Conservation (phyloP, 1,140 invertebrate species). For the Bombus fervidus region DNA sequence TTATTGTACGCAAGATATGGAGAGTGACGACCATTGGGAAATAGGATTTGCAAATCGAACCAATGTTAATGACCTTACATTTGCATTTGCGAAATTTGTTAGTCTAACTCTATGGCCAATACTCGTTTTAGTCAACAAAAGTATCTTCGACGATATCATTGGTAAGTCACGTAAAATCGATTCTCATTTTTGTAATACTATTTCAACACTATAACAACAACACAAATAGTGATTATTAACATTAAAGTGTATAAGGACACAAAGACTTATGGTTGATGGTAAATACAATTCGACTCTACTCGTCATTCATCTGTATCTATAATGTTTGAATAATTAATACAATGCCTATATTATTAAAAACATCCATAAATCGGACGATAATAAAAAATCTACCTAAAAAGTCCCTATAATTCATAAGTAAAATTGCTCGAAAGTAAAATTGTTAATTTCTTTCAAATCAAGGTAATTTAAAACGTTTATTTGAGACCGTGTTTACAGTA, state of each 20-base stretch:
- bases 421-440: too few species aligned
- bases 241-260: background rate
- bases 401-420: too few species aligned
- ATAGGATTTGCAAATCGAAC: constrained; percentile 22
- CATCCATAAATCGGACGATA: too few species aligned
- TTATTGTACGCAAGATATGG: constrained; percentile 43
- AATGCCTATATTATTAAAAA: too few species aligned
- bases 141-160: background rate
- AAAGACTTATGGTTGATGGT: too few species aligned
- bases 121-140: background rate
- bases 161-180: background rate
- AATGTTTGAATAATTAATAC: too few species aligned
- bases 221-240: background rate
- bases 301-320: too few species aligned
- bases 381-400: too few species aligned
- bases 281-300: too few species aligned
- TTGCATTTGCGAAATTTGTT: background rate
- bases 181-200: background rate
- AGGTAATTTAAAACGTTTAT: too few species aligned
- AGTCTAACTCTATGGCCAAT: background rate
- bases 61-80: constrained; percentile 41
- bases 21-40: constrained; percentile 14
- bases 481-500: too few species aligned
- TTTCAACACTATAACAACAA: background rate
- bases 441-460: too few species aligned